A percentile compares a stretch with the other conserved stretches of the same genome.
phyloP scores from a whole-genome alignment of 1,140 invertebrate species.

The Drosophila fuyamai region DNA sequence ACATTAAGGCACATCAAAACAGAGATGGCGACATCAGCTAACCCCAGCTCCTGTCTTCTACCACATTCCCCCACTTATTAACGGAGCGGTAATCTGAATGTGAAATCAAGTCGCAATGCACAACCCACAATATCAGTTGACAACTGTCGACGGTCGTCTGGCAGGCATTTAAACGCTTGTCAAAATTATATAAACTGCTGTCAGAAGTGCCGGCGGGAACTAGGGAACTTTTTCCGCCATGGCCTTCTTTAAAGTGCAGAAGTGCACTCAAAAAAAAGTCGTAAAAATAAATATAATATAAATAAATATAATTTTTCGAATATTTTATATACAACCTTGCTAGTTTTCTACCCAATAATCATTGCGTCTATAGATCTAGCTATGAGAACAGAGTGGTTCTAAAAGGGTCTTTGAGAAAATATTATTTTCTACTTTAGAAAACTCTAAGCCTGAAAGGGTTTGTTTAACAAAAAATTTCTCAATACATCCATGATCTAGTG shows the following conservation, averaged over 20 bases:
- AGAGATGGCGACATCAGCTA: slow-evolving; percentile 44
- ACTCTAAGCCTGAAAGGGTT: not conserved
- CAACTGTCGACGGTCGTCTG: slow-evolving; percentile 76
- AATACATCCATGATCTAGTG: too few species aligned
- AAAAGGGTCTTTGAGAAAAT: too few species aligned
- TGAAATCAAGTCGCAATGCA: slow-evolving; percentile 66
- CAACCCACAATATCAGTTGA: slow-evolving; percentile 71
- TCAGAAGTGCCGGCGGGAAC: slow-evolving; percentile 35
- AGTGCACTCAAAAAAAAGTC: slow-evolving; percentile 5
- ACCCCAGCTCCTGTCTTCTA: not conserved
- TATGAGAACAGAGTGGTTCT: too few species aligned
- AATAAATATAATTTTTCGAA: not conserved
- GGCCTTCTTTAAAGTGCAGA: slow-evolving; percentile 18
- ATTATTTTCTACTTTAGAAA: too few species aligned
- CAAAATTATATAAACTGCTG: slow-evolving; percentile 77
- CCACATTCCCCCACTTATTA: slow-evolving; percentile 47
- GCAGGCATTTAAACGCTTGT: slow-evolving; percentile 75
- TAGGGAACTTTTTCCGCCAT: slow-evolving; percentile 41
- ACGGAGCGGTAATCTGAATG: slow-evolving; percentile 61
- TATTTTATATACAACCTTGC: too few species aligned
- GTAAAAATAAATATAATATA: not conserved
- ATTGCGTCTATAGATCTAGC: too few species aligned
- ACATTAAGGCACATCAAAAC: slow-evolving; percentile 71
- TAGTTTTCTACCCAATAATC: too few species aligned
- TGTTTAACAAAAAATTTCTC: too few species aligned